Percentiles rank a stretch among this genome's conserved stretches.
phyloP scores from a whole-genome alignment of 2,113 vertebrate species.

The Uria lomvia region DNA sequence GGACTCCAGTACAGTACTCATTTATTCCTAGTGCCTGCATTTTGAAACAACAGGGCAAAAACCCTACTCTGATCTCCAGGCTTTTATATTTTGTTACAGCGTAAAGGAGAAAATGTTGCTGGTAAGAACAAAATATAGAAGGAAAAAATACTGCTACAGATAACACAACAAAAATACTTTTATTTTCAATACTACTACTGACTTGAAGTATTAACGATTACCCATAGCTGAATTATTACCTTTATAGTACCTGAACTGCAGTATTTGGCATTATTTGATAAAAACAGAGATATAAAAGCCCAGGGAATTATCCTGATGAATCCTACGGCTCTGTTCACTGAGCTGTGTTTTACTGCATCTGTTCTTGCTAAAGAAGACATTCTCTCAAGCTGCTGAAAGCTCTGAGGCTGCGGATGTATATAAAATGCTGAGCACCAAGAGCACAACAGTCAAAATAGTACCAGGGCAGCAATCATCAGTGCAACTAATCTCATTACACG shows the following conservation, averaged over 20 bases:
- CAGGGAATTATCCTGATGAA: neutral
- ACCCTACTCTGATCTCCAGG: neutral
- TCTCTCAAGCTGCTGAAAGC: constrained; percentile 7
- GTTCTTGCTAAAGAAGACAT: neutral
- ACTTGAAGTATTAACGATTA: neutral
- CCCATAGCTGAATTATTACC: neutral
- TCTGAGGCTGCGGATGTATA: neutral
- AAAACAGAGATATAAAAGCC: neutral
- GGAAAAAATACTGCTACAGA: neutral
- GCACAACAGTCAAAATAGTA: neutral
- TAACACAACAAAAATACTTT: neutral
- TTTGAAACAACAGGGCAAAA: neutral
- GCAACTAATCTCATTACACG: neutral
- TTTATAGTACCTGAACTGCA: neutral
- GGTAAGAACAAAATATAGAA: neutral
- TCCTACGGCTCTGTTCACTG: neutral
- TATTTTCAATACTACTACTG: neutral
- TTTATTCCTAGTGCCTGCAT: neutral
- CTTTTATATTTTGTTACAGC: neutral
- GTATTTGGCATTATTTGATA: neutral
- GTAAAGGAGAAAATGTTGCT: neutral
- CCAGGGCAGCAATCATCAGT: neutral
- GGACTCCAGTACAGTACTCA: neutral
- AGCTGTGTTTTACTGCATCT: constrained; percentile 1
- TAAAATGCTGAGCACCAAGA: neutral